Base-by-base conservation (phyloP, 2,113 vertebrate species). In the Pipra filicauda region DNA sequence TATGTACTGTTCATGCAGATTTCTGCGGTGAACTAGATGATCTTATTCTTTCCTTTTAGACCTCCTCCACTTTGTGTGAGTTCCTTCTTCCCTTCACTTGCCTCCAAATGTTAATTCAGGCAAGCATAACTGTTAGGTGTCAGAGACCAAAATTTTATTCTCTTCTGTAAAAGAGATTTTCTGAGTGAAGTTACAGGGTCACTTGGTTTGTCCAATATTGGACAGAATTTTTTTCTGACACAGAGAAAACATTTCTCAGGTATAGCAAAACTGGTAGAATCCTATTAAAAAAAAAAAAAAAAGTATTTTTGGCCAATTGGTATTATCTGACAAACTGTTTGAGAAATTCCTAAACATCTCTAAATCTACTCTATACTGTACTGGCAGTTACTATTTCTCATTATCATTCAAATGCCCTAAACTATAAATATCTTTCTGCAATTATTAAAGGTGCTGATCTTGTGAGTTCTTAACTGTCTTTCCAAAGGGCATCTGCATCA, bases 1-100 rank as follows among this genome's bases (percentile, higher is more conserved):
- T 74, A 39, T 22, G 5, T 71, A 23, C 43, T 58, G 20, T 62
- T 52, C 23, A 27, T 0, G 0, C 6, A 52, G 18, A 35, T 67
- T 70, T 78, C 8, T 77, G 18, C 52, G 26, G 5, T 59, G n/a
- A 65, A 39, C 11, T 57, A 16, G 5, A 13, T 72, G 12, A 79
- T 43, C 27, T 44, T 70, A 52, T 35, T 69, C 44, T 9, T 19
- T 69, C 44, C 19, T 70, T 96, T 77, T 65, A n/a, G 30, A 43
- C 10, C 5, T 43, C 8, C 1, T 82, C 41, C 18, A 33, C 9
- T 49, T 85, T 27, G 5, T 44, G 1, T 20, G 12, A 86, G 8
- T 55, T 73, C 6, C 23, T 84, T 59, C 28, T 61, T 46, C 22
- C 23, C 12, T 44, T 76, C 11, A 7, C 6, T 86, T 4, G 1